Conservation (phyloP, 2,888 invertebrate species). For the Limnephilus marmoratus region DNA sequence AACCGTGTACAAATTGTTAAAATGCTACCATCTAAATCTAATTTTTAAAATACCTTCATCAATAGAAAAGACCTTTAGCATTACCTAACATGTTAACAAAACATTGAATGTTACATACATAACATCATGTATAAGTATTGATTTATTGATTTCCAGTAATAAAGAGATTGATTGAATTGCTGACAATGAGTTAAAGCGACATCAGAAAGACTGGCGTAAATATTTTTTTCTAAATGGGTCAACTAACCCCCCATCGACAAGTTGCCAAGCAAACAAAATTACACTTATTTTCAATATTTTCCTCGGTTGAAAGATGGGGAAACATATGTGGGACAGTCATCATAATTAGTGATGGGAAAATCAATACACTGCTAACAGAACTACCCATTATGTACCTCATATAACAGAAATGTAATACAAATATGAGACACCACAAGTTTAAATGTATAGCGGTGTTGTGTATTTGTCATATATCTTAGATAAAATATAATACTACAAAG, state of each 20-base stretch:
- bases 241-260: not conserved
- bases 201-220: not conserved
- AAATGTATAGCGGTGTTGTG: not conserved
- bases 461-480: not conserved
- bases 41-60: no score
- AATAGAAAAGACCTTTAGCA: not conserved
- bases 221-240: not conserved
- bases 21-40: no score
- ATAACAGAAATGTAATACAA: not conserved
- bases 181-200: not conserved
- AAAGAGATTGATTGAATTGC: not conserved
- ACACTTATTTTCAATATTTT: not conserved
- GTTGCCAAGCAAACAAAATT: not conserved
- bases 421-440: not conserved
- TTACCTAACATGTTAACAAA: not conserved
- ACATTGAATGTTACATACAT: not conserved
- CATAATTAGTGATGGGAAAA: not conserved
- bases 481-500: not conserved
- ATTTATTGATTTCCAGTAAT: not conserved
- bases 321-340: not conserved
- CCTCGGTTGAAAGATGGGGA: not conserved
- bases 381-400: not conserved
- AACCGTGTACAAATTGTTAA: no score
- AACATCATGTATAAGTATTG: not conserved
- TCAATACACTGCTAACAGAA: not conserved